Evolutionary conservation across 2,888 invertebrate species (phyloP), one percentile per base, ranked within the genome.

Genomic region (Rhogogaster chlorosoma): DNA sequence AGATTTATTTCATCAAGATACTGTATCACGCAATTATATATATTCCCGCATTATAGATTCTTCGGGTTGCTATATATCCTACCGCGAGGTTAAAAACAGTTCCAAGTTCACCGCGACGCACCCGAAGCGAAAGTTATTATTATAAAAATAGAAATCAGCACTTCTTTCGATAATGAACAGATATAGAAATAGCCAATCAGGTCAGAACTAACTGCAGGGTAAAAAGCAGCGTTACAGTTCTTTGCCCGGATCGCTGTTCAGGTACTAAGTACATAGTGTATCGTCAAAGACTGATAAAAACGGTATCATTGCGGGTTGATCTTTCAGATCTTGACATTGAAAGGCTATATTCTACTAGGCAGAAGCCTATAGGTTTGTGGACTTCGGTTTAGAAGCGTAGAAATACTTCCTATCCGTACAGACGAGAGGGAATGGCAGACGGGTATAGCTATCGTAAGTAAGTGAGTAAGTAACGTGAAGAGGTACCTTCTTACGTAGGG

Each of bases 401-500:
- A 36, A 42, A 73, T 73, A 73, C 15, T 42, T n/a, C 10, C n/a
- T 73, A 12, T 38, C 4, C 10, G 1, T 10, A 73, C 71, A 73
- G 71, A 73, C 71, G 71, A 73, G 71, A 73, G 71, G 42, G 71
- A 73, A 73, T 73, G 71, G 71, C 42, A n/a, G 7, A 4, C n/a
- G 18, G 67, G 32, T 61, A 61, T 61, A 61, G n/a, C 70, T 15
- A 53, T 53, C n/a, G 18, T 10, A 67, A 42, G 73, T 73, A 70
- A 45, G 75, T 75, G 18, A 49, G 49, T 53, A 38, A 80, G 61
- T 38, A 80, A 77, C 53, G 29, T 53, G 77, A 49, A 80, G 36
- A 57, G 36, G 22, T 61, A 49, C 61, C 57, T 61, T 36, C 38
- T 80, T 61, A 80, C 77, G 53, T 49, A 57, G 80, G 92, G 92